phyloP scores from a whole-genome alignment of 2,888 invertebrate genomes.

The Netelia fuscicornis region DNA sequence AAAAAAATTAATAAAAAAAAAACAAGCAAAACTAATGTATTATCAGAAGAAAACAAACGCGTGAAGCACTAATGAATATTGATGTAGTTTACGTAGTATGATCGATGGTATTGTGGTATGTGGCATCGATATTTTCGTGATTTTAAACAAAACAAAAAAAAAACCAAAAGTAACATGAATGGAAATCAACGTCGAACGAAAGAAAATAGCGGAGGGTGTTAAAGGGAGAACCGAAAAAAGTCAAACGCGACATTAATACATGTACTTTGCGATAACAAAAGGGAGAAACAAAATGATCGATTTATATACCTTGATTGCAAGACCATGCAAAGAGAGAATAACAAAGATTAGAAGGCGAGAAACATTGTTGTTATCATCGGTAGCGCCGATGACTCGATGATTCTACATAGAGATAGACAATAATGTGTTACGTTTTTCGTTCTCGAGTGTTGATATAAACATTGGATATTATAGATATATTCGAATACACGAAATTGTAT shows the following conservation, averaged over 20 bases:
- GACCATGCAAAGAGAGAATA: neutral
- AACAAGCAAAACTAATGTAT: constrained; percentile 44
- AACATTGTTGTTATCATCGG: constrained; percentile 71
- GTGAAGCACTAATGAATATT: constrained; percentile 67
- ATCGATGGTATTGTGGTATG: constrained; percentile 62
- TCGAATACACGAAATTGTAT: constrained; percentile 65
- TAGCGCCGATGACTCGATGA: constrained; percentile 70
- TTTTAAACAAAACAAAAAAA: constrained; percentile 40
- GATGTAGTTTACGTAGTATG: constrained; percentile 67
- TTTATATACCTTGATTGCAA: constrained; percentile 39
- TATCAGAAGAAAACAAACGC: constrained; percentile 44
- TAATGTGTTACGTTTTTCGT: constrained; percentile 76
- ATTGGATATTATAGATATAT: constrained; percentile 69
- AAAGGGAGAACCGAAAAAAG: constrained; percentile 7
- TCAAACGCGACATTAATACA: neutral
- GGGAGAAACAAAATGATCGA: constrained; percentile 33
- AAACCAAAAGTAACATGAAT: constrained; percentile 2
- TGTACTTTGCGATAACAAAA: constrained; percentile 40
- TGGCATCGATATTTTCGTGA: constrained; percentile 67
- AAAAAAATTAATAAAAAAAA: constrained; percentile 36
- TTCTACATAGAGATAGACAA: constrained; percentile 76
- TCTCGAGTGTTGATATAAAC: constrained; percentile 66
- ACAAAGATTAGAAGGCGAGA: constrained; percentile 29
- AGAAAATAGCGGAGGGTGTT: neutral
- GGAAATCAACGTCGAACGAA: constrained; percentile 37